These are phyloP conservation scores for Drosophila austrosaltans DNA, from an alignment of 2,888 invertebrate genomes.

Conservation along the genomic window DNA sequence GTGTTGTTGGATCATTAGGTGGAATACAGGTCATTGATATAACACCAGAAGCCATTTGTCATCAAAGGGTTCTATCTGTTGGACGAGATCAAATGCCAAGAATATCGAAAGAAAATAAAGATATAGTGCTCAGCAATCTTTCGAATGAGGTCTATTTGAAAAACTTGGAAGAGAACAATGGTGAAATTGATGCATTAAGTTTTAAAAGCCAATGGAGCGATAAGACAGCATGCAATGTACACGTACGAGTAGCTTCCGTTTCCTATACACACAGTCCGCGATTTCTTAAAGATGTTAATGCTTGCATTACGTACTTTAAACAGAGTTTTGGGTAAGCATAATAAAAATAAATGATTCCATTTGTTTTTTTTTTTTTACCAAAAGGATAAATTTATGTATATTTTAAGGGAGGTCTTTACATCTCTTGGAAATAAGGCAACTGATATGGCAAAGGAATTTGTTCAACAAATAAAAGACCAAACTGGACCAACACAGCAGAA, in stretches of 20 bases:
- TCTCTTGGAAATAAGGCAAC: constrained; percentile 95
- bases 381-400: background rate
- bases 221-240: constrained; percentile 76
- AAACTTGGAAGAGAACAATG: constrained; percentile 62
- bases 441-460: constrained; percentile 95
- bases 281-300: constrained; percentile 92
- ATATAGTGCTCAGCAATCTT: constrained; percentile 77
- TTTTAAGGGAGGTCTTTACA: constrained; percentile 89
- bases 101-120: constrained; percentile 79
- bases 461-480: constrained; percentile 86
- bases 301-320: constrained; percentile 95
- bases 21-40: constrained; percentile 95
- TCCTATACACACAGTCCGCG: constrained; percentile 97
- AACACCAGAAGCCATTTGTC: constrained; percentile 91
- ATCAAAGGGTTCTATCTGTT: constrained; percentile 93
- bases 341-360: no score
- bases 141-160: constrained; percentile 83
- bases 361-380: background rate
- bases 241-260: constrained; percentile 91
- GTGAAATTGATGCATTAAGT: constrained; percentile 83
- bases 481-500: constrained; percentile 41
- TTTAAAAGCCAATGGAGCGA: constrained; percentile 82
- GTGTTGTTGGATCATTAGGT: constrained; percentile 93
- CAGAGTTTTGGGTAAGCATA: constrained; percentile 86
- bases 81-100: constrained; percentile 90